A percentile compares a stretch with the other conserved stretches of the same genome.
Conservation (phyloP, 1,140 invertebrate genomes). For the Diorhabda sublineata region DNA sequence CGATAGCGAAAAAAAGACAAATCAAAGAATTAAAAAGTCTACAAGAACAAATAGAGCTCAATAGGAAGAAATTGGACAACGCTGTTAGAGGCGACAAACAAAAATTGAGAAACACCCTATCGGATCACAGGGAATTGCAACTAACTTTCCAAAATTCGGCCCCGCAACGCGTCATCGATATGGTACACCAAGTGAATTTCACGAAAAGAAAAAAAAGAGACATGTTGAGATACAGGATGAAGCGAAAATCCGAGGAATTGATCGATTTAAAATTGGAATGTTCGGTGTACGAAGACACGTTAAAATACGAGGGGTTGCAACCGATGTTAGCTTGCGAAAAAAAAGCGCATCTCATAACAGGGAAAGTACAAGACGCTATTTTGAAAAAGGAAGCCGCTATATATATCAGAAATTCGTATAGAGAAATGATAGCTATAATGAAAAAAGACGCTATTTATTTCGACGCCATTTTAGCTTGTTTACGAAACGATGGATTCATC, state of each 20-base stretch:
- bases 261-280: conserved; percentile 52
- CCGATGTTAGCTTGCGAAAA: conserved; percentile 51
- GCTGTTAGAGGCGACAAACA: conserved; percentile 55
- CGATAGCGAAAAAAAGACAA: conserved; percentile 53
- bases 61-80: conserved; percentile 54
- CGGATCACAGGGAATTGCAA: conserved; percentile 53
- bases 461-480: conserved; percentile 53
- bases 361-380: conserved; percentile 53
- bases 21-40: conserved; percentile 52
- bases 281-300: conserved; percentile 49
- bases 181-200: conserved; percentile 56
- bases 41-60: conserved; percentile 52
- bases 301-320: conserved; percentile 47
- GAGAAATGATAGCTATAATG: conserved; percentile 55
- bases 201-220: conserved; percentile 56
- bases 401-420: conserved; percentile 56
- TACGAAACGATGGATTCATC: conserved; percentile 53
- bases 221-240: conserved; percentile 54
- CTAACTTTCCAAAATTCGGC: conserved; percentile 55
- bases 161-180: conserved; percentile 47
- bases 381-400: conserved; percentile 58
- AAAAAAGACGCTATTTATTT: conserved; percentile 61
- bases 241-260: conserved; percentile 54
- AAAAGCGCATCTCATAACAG: conserved; percentile 52
- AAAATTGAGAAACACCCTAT: conserved; percentile 51